These are phyloP conservation scores for Enteromius thamalakanensis DNA, from an alignment of 2,797 vertebrate genomes.

Conservation along the genomic window DNA sequence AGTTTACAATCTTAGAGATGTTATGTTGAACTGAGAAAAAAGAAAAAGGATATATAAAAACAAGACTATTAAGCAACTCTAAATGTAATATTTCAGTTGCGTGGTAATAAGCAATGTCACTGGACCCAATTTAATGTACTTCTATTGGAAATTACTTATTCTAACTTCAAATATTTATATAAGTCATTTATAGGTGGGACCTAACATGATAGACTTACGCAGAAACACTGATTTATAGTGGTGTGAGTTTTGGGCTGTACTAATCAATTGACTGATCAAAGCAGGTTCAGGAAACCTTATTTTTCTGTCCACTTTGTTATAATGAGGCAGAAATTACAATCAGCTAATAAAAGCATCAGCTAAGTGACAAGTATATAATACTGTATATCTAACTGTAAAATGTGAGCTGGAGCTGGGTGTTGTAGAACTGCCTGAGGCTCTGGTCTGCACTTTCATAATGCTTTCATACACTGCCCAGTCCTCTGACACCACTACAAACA, in stretches of 20 bases:
- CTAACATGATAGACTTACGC: no score
- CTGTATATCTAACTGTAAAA: conserved; percentile 18
- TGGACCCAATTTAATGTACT: neutral
- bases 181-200: no score
- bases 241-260: neutral
- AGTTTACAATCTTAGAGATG: neutral
- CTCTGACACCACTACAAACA: conserved; percentile 2
- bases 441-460: conserved; percentile 28
- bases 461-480: conserved; percentile 17
- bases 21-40: neutral
- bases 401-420: neutral
- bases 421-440: neutral
- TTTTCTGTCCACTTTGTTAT: neutral
- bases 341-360: neutral
- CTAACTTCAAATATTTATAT: neutral
- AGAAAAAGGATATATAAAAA: neutral
- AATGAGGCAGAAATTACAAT: neutral
- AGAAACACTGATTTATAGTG: neutral
- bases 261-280: neutral
- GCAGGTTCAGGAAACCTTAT: neutral
- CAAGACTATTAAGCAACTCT: neutral
- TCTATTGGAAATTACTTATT: neutral
- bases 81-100: neutral
- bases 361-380: neutral
- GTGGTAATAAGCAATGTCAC: neutral